Base-by-base conservation (phyloP, 2,888 invertebrate species). In the Ectemnius lituratus region DNA sequence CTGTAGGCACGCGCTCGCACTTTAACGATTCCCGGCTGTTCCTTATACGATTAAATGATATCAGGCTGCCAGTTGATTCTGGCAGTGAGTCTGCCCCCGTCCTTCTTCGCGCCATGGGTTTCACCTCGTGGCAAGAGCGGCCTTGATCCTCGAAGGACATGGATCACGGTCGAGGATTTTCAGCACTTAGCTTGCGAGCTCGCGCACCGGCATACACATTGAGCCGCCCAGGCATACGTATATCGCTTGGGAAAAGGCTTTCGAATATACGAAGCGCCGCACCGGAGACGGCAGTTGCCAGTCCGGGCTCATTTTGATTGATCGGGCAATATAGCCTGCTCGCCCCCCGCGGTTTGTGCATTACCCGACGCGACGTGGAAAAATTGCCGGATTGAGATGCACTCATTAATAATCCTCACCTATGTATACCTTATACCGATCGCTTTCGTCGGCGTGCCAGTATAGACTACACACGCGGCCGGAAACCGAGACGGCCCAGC, bases 331-430 rank as follows among this genome's bases (percentile, higher is more conserved):
- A 90, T 89, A 89, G 86, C 88, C 84, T 85, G 88, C 84, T 87
- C 86, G 82, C 90, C 89, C 88, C 89, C 90, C 87, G 88, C 86
- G 84, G 88, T 85, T 86, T 85, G 84, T 88, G 89, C 89, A 89
- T 89, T 89, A 89, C 88, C 84, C 84, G 84, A 69, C 75, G 70
- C 86, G 89, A 90, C 89, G 89, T 88, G 87, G 89, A 89, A 90
- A 90, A 89, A 90, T 90, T 84, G 84, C 86, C 84, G 86, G 88
- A 90, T 89, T 89, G 90, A 90, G 89, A 90, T 89, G 90, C 90
- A 89, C 89, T 88, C 90, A 90, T 90, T 89, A 89, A 90, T 90
- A 88, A 88, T 88, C 80, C 81, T 78, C 81, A 78, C 76, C 79
- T 80, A 77, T 74, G 72, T 37, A 37, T 11, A 37, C 37, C 37